Evolutionary conservation across 2,888 invertebrate species (phyloP), one percentile per base, ranked within the genome.

Genomic region (Andrena marginata): DNA sequence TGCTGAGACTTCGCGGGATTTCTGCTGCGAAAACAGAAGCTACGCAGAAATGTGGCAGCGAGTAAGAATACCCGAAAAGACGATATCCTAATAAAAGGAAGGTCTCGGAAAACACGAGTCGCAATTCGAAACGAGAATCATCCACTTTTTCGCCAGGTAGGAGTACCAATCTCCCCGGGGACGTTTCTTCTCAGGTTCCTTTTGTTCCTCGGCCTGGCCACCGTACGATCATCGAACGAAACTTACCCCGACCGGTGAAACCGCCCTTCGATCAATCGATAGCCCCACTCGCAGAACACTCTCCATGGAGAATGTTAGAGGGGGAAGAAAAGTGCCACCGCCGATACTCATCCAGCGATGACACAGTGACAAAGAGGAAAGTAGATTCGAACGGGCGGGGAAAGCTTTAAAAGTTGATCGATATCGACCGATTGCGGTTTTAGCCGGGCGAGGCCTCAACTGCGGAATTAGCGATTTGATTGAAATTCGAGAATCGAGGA

Each of bases 381-480:
- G 79, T 68, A 35, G 35, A 75, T 70, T 29, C 13, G 20, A n/a
- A 0, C 13, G 56, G 56, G 64, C 72, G 74, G 82, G 10, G 70
- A 31, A 77, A 79, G 84, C 81, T 87, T 87, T 76, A 75, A 82
- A 85, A 86, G 88, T 90, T 83, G 90, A 89, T 90, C 76, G 89
- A 86, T 89, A 88, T 89, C 89, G 62, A 60, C 60, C 67, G 80
- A 69, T 80, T 64, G 86, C 71, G 81, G 80, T 64, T 76, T 56
- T 59, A 68, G 26, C n/a, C 49, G 64, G 31, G 16, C 49, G 68
- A 31, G 16, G 68, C 54, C 54, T 74, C 64, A 23, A 62, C 76
- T 71, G 31, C 59, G 73, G 86, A 90, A 89, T 88, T 90, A 87
- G 86, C 85, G 83, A 88, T 89, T 82, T 85, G 89, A 89, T 91